Evolutionary conservation across 1,140 invertebrate genomes (phyloP).

Genomic region (Belonocnema kinseyi): DNA sequence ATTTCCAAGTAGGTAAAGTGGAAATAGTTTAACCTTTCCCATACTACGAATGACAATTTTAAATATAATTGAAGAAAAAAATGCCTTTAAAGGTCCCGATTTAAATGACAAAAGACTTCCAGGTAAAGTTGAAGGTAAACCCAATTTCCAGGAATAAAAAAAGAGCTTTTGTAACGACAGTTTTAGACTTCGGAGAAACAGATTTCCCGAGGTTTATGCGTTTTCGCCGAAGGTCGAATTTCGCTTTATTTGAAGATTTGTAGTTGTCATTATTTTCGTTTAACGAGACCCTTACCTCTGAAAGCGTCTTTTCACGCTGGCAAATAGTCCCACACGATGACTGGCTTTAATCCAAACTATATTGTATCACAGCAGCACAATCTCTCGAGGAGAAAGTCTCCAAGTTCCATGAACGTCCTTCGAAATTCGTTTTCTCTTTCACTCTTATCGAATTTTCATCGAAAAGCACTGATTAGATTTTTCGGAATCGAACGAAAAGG

Average conservation of each 20-base stretch:
- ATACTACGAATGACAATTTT: too few relatives aligned
- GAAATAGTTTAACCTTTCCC: too few relatives aligned
- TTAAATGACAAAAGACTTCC: background rate
- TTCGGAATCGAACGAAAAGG: background rate
- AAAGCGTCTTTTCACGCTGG: conserved; percentile 29
- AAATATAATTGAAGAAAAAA: too few relatives aligned
- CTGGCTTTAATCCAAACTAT: conserved; percentile 30
- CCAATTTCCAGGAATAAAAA: background rate
- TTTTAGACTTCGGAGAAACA: conserved; percentile 17
- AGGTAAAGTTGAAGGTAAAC: background rate
- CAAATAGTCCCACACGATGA: conserved; percentile 28
- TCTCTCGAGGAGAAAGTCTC: conserved; percentile 11
- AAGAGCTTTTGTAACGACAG: background rate
- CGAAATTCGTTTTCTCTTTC: conserved; percentile 10
- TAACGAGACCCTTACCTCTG: conserved; percentile 21
- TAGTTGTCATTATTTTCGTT: background rate
- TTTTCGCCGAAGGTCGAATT: conserved; percentile 9
- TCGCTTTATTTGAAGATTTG: background rate
- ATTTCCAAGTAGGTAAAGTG: too few relatives aligned
- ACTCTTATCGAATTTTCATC: conserved; percentile 9
- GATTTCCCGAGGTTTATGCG: conserved; percentile 14
- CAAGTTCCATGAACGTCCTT: conserved; percentile 21
- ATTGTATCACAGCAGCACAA: conserved; percentile 18
- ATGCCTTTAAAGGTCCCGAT: too few relatives aligned
- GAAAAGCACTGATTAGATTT: background rate